These are phyloP conservation scores for Pterois miles DNA, from an alignment of 2,797 vertebrate species.

Conservation along the genomic window DNA sequence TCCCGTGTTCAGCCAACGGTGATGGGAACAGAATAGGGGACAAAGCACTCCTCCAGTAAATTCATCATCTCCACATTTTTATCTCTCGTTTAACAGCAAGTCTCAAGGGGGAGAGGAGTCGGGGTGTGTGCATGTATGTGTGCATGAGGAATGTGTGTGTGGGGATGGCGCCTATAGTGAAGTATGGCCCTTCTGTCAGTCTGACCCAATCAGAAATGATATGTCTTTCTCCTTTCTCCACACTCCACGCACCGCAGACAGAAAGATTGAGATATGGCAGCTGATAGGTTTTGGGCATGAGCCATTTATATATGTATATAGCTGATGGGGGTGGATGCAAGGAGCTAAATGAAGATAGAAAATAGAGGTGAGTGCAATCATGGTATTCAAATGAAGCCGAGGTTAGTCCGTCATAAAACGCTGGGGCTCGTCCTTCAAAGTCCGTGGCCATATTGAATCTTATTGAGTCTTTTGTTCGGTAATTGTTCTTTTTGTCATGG, in stretches of 20 bases:
- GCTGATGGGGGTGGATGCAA: neutral
- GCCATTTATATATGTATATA: constrained; percentile 38
- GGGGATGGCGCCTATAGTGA: constrained; percentile 52
- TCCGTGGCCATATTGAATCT: neutral
- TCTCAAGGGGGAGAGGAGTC: constrained; percentile 43
- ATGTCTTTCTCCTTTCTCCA: constrained; percentile 59
- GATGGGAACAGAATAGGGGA: constrained; percentile 79
- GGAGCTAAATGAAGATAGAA: constrained; percentile 33
- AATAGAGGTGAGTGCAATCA: constrained; percentile 30
- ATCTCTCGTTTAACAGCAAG: constrained; percentile 68
- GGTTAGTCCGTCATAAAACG: constrained; percentile 22
- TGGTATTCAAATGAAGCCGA: constrained; percentile 39
- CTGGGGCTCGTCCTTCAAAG: constrained; percentile 3
- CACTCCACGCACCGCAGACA: constrained; percentile 22
- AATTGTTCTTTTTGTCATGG: constrained; percentile 1
- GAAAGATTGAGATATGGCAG: constrained; percentile 48
- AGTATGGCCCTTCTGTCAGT: constrained; percentile 67
- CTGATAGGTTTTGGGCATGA: constrained; percentile 25
- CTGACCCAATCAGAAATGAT: constrained; percentile 70
- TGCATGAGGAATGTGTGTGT: neutral
- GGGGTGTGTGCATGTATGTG: neutral
- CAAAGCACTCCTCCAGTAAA: constrained; percentile 76
- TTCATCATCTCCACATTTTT: constrained; percentile 78
- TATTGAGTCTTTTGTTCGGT: constrained; percentile 7
- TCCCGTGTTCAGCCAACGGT: constrained; percentile 75